These are phyloP conservation scores for Paratilapia polleni DNA, from an alignment of 2,113 vertebrate genomes.

Conservation along the genomic window DNA sequence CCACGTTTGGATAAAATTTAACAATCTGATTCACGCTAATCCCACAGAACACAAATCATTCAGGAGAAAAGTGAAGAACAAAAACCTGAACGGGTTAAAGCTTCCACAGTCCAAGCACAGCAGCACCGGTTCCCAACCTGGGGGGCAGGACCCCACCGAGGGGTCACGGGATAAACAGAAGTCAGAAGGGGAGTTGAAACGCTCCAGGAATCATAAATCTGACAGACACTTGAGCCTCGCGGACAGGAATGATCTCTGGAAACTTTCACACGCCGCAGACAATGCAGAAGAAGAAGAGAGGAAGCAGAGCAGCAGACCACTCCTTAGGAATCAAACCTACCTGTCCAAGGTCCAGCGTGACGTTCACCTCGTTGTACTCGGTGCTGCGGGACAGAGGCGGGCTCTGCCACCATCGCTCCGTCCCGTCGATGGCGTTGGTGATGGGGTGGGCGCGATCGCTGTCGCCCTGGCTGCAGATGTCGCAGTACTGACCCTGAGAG, in stretches of 20 bases:
- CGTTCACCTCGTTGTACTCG: slow-evolving; percentile 94
- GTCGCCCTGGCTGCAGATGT: slow-evolving; percentile 87
- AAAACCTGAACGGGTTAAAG: not conserved
- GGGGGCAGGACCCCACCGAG: too few species aligned
- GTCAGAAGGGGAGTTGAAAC: not conserved
- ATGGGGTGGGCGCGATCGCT: slow-evolving; percentile 92
- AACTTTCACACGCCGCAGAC: not conserved
- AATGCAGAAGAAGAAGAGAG: not conserved
- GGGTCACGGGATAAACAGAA: not conserved
- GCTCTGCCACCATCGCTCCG: slow-evolving; percentile 99
- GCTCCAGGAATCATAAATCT: not conserved
- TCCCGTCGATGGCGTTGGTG: slow-evolving; percentile 95
- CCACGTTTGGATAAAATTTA: not conserved
- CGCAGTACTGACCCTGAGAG: slow-evolving; percentile 94
- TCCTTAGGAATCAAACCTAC: slow-evolving; percentile 70
- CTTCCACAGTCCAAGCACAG: too few species aligned
- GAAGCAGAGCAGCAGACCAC: not conserved
- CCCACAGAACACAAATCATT: not conserved
- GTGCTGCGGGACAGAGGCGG: slow-evolving; percentile 92
- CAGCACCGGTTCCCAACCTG: not conserved
- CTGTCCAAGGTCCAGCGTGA: slow-evolving; percentile 97
- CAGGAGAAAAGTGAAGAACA: not conserved
- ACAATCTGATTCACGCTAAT: not conserved
- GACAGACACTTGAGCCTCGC: not conserved
- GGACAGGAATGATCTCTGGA: not conserved